Conservation (phyloP, 2,888 invertebrate species). For the Epirrhoe tristata region DNA sequence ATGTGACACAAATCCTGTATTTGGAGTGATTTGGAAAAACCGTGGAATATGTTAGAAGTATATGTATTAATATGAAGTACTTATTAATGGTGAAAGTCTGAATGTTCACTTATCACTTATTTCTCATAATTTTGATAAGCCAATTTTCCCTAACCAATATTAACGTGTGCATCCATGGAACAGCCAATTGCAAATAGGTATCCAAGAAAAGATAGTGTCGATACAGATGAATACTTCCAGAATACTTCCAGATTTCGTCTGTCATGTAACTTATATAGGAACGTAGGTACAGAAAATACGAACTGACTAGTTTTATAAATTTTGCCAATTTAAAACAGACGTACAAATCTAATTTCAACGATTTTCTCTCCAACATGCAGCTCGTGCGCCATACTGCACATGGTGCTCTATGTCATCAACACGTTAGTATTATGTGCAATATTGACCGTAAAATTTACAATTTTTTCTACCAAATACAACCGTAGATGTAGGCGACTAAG, state of each 20-base stretch:
- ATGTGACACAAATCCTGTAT: not conserved
- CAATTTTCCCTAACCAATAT: not conserved
- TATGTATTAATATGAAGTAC: not conserved
- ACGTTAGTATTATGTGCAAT: not conserved
- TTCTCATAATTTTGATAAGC: not conserved
- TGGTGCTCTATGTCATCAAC: not conserved
- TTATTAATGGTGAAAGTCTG: not conserved
- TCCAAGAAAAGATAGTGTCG: not conserved
- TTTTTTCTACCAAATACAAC: not conserved
- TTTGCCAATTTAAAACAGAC: too few relatives aligned
- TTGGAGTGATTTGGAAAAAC: not conserved
- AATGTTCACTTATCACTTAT: conserved; percentile 3
- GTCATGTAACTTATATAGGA: not conserved
- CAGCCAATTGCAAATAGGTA: not conserved
- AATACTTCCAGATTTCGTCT: not conserved
- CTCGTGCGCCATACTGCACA: too few relatives aligned
- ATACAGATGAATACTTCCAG: too few relatives aligned
- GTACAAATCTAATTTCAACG: too few relatives aligned
- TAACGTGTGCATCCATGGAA: not conserved
- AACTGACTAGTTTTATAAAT: too few relatives aligned
- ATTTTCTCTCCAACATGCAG: too few relatives aligned
- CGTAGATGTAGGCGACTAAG: not conserved
- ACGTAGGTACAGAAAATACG: too few relatives aligned
- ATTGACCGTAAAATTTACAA: not conserved
- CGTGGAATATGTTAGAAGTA: not conserved